Conservation (phyloP, 2,797 vertebrate species). For the Gephyroberyx darwinii region DNA sequence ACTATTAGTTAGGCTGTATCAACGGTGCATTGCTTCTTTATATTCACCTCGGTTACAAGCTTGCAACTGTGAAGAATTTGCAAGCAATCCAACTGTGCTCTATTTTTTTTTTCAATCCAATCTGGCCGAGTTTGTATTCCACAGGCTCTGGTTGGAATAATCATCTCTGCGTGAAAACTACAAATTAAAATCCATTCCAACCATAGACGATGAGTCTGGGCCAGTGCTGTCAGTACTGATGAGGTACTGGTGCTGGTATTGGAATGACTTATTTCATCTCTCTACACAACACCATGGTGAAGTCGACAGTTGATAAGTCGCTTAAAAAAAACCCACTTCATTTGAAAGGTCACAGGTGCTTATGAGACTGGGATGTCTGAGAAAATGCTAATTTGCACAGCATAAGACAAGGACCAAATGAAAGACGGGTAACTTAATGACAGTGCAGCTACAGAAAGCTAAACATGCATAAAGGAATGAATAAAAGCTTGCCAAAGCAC, state of each 20-base stretch:
- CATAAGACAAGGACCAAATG: constrained; percentile 50
- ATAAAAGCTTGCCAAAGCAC: constrained; percentile 70
- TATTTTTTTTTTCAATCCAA: constrained; percentile 16
- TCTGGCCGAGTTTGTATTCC: constrained; percentile 6
- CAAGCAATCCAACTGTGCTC: constrained; percentile 5
- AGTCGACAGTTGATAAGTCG: constrained; percentile 49
- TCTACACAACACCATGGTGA: constrained; percentile 12
- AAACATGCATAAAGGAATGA: constrained; percentile 74
- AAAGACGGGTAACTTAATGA: constrained; percentile 59
- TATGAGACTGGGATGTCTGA: constrained; percentile 41
- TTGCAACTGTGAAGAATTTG: constrained; percentile 12
- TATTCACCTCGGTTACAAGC: constrained; percentile 27
- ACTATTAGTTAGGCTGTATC: constrained; percentile 37
- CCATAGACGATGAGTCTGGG: constrained; percentile 33
- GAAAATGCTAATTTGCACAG: constrained; percentile 44
- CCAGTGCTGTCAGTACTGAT: constrained; percentile 31
- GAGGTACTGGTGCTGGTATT: constrained; percentile 20
- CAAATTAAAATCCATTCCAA: constrained; percentile 47
- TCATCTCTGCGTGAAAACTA: constrained; percentile 20
- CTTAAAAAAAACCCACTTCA: constrained; percentile 52
- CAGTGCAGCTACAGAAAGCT: constrained; percentile 46
- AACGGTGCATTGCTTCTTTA: background rate
- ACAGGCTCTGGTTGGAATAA: constrained; percentile 24
- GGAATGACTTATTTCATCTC: constrained; percentile 45
- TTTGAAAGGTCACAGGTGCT: constrained; percentile 73